These are phyloP conservation scores for Cryptophagus acutangulus DNA, from an alignment of 2,888 invertebrate genomes.

Conservation along the genomic window DNA sequence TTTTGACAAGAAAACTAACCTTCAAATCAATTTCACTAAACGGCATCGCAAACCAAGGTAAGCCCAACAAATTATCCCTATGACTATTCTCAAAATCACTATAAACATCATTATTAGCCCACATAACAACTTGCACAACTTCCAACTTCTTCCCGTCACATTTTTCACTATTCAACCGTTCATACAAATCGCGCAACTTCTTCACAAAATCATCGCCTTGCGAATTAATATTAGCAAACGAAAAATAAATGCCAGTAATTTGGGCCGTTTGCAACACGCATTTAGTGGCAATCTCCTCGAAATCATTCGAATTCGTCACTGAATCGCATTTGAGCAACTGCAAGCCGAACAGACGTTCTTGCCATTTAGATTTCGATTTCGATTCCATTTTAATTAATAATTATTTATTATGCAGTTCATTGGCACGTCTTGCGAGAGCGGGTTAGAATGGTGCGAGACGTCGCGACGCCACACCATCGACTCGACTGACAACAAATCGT, in stretches of 20 bases:
- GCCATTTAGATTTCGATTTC: constrained; percentile 52
- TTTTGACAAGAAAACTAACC: constrained; percentile 43
- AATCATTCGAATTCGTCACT: constrained; percentile 46
- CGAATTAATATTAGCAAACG: constrained; percentile 64
- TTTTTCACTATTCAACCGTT: constrained; percentile 36
- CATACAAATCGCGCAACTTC: constrained; percentile 58
- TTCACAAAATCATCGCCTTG: constrained; percentile 65
- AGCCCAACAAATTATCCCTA: constrained; percentile 56
- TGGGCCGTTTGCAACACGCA: constrained; percentile 53
- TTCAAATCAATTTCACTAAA: constrained; percentile 66
- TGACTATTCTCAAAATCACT: constrained; percentile 64
- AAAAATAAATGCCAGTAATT: constrained; percentile 63
- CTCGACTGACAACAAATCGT: no score
- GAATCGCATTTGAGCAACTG: constrained; percentile 51
- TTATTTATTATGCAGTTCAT: no score
- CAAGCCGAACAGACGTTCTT: constrained; percentile 58
- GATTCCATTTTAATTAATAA: constrained; percentile 26
- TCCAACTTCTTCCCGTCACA: constrained; percentile 49
- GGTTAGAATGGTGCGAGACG: constrained; percentile 25
- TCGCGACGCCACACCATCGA: constrained; percentile 35
- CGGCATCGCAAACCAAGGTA: constrained; percentile 68
- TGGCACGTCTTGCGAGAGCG: neutral
- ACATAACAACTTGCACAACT: constrained; percentile 65
- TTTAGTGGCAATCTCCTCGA: constrained; percentile 48
- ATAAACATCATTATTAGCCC: constrained; percentile 62